phyloP scores from a whole-genome alignment of 2,113 vertebrate species.

The Hydrolagus affinis region DNA sequence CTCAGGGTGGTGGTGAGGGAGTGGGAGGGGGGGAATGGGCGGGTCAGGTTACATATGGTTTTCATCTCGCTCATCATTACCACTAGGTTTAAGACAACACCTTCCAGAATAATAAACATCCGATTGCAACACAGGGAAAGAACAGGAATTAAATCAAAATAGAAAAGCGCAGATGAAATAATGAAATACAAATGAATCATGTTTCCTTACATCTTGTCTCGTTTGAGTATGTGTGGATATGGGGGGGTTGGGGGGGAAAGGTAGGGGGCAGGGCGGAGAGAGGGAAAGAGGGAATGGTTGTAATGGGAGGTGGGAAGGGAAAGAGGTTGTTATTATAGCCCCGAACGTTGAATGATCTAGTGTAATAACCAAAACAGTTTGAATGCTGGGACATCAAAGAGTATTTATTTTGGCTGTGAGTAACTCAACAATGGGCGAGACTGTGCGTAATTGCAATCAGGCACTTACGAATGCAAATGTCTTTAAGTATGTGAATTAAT shows the following conservation, averaged over 20 bases:
- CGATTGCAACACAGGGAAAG: background rate
- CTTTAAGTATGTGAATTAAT: background rate
- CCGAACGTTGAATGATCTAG: background rate
- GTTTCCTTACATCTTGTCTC: background rate
- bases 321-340: background rate
- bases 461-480: background rate
- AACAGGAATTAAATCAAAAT: conserved; percentile 1
- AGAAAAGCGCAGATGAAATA: background rate
- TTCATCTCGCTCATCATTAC: conserved; percentile 1
- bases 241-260: too few species aligned
- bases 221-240: background rate
- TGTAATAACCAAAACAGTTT: background rate
- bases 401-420: background rate
- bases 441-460: background rate
- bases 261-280: too few species aligned
- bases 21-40: too few species aligned
- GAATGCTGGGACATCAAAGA: background rate
- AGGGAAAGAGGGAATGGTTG: too few species aligned
- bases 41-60: background rate
- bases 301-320: too few species aligned
- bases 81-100: background rate
- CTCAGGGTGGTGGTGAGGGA: too few species aligned
- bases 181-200: conserved; percentile 6
- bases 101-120: conserved; percentile 26
- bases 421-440: background rate